A percentile compares a stretch with the other conserved stretches of the same genome.
Evolutionary conservation across 2,113 vertebrate genomes (phyloP).

Genomic region (Cavia aperea): DNA sequence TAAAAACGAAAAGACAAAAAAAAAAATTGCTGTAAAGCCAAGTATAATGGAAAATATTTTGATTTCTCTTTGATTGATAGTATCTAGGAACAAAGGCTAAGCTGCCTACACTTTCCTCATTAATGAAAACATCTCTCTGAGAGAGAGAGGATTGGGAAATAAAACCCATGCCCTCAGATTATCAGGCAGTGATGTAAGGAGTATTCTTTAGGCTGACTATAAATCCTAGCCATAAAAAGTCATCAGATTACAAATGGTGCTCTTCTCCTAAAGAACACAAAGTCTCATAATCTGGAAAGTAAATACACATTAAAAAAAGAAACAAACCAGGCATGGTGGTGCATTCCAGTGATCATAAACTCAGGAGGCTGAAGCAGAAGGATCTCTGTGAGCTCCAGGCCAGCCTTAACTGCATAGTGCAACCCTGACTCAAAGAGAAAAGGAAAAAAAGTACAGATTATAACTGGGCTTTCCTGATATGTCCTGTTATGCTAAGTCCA

Average conservation of each 20-base stretch:
- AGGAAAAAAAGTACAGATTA: neutral
- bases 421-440: neutral
- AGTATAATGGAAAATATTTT: slow-evolving; percentile 44
- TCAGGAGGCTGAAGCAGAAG: neutral
- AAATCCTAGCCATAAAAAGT: slow-evolving; percentile 3
- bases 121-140: slow-evolving; percentile 30
- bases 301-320: neutral
- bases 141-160: slow-evolving; percentile 26
- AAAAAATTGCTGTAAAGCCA: slow-evolving; percentile 33
- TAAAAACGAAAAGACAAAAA: too few species aligned
- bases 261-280: slow-evolving; percentile 5
- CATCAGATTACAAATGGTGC: slow-evolving; percentile 3
- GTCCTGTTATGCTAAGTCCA: neutral
- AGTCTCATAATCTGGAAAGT: neutral
- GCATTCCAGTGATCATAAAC: neutral
- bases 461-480: neutral
- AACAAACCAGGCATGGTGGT: too few species aligned
- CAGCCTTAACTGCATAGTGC: neutral
- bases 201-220: slow-evolving; percentile 41
- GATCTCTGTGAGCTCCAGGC: neutral
- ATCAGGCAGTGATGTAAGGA: slow-evolving; percentile 2
- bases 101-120: slow-evolving; percentile 35
- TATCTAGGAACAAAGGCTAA: slow-evolving; percentile 35
- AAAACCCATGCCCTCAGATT: slow-evolving; percentile 34
- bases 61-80: slow-evolving; percentile 28